These are phyloP conservation scores for Nephrotoma appendiculata DNA, from an alignment of 2,888 invertebrate genomes.

Conservation along the genomic window DNA sequence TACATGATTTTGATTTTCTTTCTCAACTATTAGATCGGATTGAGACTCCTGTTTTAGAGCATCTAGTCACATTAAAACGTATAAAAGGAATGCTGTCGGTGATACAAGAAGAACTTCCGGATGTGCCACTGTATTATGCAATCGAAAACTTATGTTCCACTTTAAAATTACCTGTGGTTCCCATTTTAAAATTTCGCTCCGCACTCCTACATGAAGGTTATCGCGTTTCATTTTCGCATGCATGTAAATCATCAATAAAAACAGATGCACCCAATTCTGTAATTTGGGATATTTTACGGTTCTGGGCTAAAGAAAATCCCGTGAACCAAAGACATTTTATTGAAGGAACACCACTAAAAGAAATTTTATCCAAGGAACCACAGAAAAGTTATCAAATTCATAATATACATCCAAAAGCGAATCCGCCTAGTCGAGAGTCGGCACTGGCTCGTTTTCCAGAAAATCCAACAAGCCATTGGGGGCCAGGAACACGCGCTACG, in stretches of 20 bases:
- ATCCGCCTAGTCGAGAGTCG: constrained; percentile 60
- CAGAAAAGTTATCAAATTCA: constrained; percentile 33
- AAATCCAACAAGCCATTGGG: constrained; percentile 83
- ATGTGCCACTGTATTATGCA: constrained; percentile 78
- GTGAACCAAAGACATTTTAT: constrained; percentile 44
- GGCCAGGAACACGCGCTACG: constrained; percentile 70
- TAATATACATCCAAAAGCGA: constrained; percentile 44
- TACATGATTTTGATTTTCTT: constrained; percentile 72
- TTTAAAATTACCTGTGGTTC: constrained; percentile 55
- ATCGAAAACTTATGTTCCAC: constrained; percentile 61
- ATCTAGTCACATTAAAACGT: constrained; percentile 55
- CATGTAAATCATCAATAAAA: constrained; percentile 74
- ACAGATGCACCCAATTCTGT: constrained; percentile 76
- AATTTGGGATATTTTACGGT: constrained; percentile 84
- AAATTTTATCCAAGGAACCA: constrained; percentile 41
- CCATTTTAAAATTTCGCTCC: constrained; percentile 60
- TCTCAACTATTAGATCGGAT: constrained; percentile 41
- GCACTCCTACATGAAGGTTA: constrained; percentile 82
- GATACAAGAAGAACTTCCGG: constrained; percentile 65
- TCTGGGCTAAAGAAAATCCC: constrained; percentile 60
- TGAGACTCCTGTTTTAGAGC: constrained; percentile 27
- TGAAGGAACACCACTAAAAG: constrained; percentile 25
- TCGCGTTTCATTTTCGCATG: constrained; percentile 84
- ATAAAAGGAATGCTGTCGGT: constrained; percentile 69
- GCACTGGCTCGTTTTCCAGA: constrained; percentile 67